Base-by-base conservation (phyloP, 1,140 invertebrate species). In the Meloidogyne hapla region DNA sequence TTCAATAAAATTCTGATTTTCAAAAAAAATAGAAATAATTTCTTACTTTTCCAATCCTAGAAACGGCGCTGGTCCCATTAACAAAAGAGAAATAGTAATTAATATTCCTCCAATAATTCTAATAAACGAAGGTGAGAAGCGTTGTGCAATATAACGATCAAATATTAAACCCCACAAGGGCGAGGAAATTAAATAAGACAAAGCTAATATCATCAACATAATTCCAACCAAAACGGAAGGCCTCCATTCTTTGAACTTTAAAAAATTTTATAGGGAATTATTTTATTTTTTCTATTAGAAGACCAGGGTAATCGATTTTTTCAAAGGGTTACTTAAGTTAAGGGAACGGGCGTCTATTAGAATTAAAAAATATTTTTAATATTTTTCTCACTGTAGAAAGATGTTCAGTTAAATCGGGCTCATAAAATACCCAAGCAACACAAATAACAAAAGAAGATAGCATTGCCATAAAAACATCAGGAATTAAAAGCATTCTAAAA, bases 381-480 rank as follows among this genome's bases (percentile, higher is more conserved):
- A 21, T 40, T 56, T 26, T 13, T 12, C 13, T 9, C 13, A 72
- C 69, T 1, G 69, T 48, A 10, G 69, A 48, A 48, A 72, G 48
- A 28, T 62, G 45, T 38, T 72, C 48, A 62, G 40, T 72, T 33
- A 72, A 26, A 25, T 25, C 48, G 10, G 69, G 69, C 25, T 72
- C 69, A 33, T 72, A 72, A 62, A 72, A 72, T 25, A 38, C 25
- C 69, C 69, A 72, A 33, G 45, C 48, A n/a, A 72, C 25, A 62
- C 33, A 72, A 28, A 33, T 72, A 62, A 72, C 45, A 33, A 72
- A 56, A 6, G 62, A 9, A 48, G 42, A 72, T 26, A 62, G 33
- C 45, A 72, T 45, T 25, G 69, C n/a, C 69, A 72, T 48, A 12
- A 72, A 56, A 26, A 72, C 23, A 23, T 72, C 42, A 26, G 69